Evolutionary conservation across 2,888 invertebrate species (phyloP).

Genomic region (Drosophila cognata): DNA sequence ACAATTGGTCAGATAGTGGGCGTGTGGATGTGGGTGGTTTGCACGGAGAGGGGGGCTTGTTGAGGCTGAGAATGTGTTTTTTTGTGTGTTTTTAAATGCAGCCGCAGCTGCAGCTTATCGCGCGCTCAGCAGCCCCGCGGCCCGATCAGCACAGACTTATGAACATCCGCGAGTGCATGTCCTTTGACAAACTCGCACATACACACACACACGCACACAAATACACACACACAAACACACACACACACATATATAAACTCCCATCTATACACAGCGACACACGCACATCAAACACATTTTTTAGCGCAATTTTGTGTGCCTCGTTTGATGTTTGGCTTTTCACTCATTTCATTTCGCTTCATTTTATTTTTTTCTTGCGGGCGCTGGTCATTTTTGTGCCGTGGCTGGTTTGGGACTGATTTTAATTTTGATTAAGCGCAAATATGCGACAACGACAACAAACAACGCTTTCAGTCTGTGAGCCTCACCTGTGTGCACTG

Average conservation of each 20-base stretch:
- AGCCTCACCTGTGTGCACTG: constrained; percentile 94
- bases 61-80: not conserved
- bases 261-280: constrained; percentile 7
- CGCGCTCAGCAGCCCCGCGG: constrained; percentile 55
- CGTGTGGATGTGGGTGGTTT: constrained; percentile 13
- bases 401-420: not conserved
- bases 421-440: constrained; percentile 45
- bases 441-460: constrained; percentile 35
- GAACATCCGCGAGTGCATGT: constrained; percentile 38
- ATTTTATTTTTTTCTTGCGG: not conserved
- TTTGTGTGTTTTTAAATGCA: constrained; percentile 43
- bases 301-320: constrained; percentile 42
- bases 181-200: constrained; percentile 41
- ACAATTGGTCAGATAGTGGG: constrained; percentile 61
- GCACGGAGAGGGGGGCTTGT: not conserved
- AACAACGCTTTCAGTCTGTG: constrained; percentile 65
- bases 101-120: constrained; percentile 80
- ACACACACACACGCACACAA: constrained; percentile 10
- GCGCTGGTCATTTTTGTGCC: constrained; percentile 43
- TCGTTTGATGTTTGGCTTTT: constrained; percentile 48
- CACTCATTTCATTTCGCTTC: not conserved
- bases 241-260: constrained; percentile 8
- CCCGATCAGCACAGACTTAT: constrained; percentile 69
- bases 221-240: constrained; percentile 4
- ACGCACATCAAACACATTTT: constrained; percentile 75